phyloP scores from a whole-genome alignment of 2,888 invertebrate species.

The Agrotis exclamationis region DNA sequence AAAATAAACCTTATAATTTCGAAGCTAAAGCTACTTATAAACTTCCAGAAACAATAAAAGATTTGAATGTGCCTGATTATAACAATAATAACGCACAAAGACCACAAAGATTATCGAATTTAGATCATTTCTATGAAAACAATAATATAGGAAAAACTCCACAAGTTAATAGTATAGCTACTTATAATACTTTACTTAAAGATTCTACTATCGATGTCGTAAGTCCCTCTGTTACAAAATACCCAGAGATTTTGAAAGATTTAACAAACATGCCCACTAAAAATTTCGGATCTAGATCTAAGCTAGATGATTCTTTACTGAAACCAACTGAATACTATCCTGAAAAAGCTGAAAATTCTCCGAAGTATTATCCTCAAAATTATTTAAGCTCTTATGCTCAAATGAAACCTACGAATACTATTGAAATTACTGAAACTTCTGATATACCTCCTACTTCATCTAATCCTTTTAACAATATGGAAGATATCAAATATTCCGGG shows the following conservation, averaged over 20 bases:
- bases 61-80: not conserved
- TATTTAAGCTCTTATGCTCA: not conserved
- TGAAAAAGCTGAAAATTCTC: no score
- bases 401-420: not conserved
- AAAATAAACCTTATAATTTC: not conserved
- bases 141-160: conserved; percentile 9
- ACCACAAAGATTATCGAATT: not conserved
- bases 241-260: not conserved
- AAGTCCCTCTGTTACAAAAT: fast-evolving
- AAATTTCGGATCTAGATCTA: not conserved
- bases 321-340: not conserved
- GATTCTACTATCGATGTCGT: no score
- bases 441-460: not conserved
- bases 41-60: not conserved
- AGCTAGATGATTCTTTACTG: not conserved
- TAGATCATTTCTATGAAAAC: conserved; percentile 17
- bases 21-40: not conserved
- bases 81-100: not conserved
- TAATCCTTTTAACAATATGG: not conserved
- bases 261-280: not conserved
- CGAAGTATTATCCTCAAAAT: not conserved
- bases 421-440: not conserved
- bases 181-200: not conserved
- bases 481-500: conserved; percentile 35
- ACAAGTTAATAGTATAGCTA: not conserved